phyloP scores from a whole-genome alignment of 2,113 vertebrate species.

The Indicator indicator region DNA sequence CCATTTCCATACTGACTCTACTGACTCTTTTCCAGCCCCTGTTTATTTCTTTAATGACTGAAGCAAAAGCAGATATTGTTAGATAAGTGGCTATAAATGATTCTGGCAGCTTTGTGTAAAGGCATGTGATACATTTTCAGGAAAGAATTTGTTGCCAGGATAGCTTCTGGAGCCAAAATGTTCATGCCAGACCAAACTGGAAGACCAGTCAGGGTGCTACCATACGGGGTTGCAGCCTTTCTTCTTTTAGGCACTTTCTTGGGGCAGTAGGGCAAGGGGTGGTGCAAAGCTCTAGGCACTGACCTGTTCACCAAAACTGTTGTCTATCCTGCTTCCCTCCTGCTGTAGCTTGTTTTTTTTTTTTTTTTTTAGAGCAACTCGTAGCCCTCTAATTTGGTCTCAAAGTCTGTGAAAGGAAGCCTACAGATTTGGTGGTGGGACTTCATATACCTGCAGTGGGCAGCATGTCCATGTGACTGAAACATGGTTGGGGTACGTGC shows the following conservation, averaged over 20 bases:
- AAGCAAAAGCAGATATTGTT: conserved; percentile 44
- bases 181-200: neutral
- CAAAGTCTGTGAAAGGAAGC: fast-evolving
- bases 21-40: neutral
- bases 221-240: neutral
- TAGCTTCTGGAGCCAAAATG: conserved; percentile 14
- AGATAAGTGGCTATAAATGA: conserved; percentile 49
- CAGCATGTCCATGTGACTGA: fast-evolving
- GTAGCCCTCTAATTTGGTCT: neutral
- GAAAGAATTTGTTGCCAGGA: conserved; percentile 11
- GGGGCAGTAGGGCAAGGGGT: fast-evolving
- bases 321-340: neutral
- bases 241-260: neutral
- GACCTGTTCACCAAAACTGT: neutral
- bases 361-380: neutral
- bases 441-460: fast-evolving
- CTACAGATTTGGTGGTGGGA: neutral
- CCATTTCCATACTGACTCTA: neutral
- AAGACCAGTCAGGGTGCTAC: neutral
- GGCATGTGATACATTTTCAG: conserved; percentile 33
- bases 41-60: conserved; percentile 44
- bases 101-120: conserved; percentile 41
- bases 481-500: fast-evolving
- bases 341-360: neutral
- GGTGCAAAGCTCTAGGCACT: fast-evolving